Conservation (phyloP, 2,113 vertebrate genomes). For the Pogonocichla stellata region DNA sequence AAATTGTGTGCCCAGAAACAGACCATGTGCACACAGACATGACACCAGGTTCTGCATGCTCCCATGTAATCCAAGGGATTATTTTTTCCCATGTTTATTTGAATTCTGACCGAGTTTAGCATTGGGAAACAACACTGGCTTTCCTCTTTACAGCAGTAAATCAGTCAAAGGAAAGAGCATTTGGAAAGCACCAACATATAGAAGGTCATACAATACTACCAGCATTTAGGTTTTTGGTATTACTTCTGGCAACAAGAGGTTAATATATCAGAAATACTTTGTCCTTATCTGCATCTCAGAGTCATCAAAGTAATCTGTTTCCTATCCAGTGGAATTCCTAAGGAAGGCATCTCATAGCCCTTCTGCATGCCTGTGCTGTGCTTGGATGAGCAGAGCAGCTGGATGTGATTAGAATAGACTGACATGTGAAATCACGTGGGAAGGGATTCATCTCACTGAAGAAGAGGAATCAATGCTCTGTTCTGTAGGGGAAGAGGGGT, state of each 20-base stretch:
- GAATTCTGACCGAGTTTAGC: background rate
- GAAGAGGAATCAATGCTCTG: constrained; percentile 8
- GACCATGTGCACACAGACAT: accelerated
- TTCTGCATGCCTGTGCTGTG: accelerated
- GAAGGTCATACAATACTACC: background rate
- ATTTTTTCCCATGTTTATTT: background rate
- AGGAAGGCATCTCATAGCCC: background rate
- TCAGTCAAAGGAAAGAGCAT: background rate
- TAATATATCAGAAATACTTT: background rate
- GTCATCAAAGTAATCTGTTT: background rate
- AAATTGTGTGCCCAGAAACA: background rate
- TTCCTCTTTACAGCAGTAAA: background rate
- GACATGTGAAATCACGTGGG: constrained; percentile 12
- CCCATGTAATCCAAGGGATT: background rate
- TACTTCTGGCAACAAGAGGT: background rate
- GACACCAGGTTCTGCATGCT: background rate
- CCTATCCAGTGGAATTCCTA: background rate
- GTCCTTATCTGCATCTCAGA: background rate
- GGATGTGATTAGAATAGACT: constrained; percentile 37
- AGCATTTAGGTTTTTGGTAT: background rate
- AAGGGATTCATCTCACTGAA: background rate
- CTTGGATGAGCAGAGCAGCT: constrained; percentile 30
- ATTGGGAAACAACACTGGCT: background rate
- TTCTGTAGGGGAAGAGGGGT: constrained; percentile 6
- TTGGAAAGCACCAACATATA: background rate